Percentiles rank a stretch among this genome's conserved stretches.
Conservation (phyloP, 2,888 invertebrate species). For the Labia minor region DNA sequence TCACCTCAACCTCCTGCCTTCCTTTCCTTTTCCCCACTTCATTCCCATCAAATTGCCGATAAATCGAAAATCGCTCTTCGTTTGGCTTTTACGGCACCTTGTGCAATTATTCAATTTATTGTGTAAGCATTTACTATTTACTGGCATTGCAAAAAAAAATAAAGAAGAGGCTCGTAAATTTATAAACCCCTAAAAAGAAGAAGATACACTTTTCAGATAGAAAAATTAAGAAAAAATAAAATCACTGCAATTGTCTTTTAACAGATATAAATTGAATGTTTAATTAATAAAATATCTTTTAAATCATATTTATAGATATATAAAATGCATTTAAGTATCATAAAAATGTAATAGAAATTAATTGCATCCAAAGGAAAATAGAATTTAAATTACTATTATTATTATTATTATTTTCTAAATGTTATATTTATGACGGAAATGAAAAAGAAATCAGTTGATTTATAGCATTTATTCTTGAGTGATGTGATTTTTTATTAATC, state of each 20-base stretch:
- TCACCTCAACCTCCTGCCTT: background rate
- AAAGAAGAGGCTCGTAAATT: background rate
- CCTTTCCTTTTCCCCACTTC: background rate
- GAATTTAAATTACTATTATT: too few relatives aligned
- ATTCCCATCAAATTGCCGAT: background rate
- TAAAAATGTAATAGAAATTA: too few relatives aligned
- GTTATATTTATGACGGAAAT: too few relatives aligned
- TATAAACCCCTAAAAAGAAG: background rate
- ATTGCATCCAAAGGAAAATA: too few relatives aligned
- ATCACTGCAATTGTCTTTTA: background rate
- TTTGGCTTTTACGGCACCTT: slow-evolving; percentile 7
- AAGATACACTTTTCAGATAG: background rate
- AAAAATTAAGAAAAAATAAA: background rate
- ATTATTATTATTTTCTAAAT: too few relatives aligned
- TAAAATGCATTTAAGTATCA: too few relatives aligned
- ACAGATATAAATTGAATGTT: background rate
- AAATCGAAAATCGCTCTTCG: slow-evolving; percentile 7
- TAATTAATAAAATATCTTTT: background rate
- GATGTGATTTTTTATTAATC: too few relatives aligned
- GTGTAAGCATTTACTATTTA: background rate
- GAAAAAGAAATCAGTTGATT: too few relatives aligned
- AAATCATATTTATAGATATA: too few relatives aligned
- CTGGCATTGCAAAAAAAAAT: background rate
- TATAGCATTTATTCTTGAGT: too few relatives aligned
- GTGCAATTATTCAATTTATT: slow-evolving; percentile 13